Percentiles rank a stretch among this genome's conserved stretches.
Conservation (phyloP, 2,113 vertebrate genomes). For the Myodes glareolus region DNA sequence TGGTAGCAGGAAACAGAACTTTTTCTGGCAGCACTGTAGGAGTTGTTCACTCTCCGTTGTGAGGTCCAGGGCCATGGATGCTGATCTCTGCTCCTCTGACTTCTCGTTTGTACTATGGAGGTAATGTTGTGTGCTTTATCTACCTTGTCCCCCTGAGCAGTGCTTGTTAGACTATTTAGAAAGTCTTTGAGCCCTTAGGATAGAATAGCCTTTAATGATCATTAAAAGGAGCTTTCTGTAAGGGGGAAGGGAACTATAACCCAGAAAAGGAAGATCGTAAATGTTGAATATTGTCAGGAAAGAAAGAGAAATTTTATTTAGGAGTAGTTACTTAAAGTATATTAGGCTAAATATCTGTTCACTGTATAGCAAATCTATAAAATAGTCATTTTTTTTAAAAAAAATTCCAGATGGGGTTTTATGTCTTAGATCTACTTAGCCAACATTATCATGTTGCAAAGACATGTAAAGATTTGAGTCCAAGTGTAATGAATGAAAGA, state of each 20-base stretch:
- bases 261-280: constrained; percentile 3
- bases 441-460: neutral
- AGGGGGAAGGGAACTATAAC: neutral
- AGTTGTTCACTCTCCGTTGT: neutral
- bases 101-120: neutral
- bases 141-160: neutral
- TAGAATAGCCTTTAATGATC: neutral
- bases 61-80: neutral
- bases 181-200: neutral
- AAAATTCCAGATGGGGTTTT: constrained; percentile 16
- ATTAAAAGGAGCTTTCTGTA: neutral
- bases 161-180: neutral
- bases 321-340: neutral
- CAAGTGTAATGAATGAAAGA: neutral
- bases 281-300: constrained; percentile 12
- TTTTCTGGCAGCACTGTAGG: neutral
- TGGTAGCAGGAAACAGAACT: neutral
- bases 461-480: neutral
- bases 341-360: neutral
- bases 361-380: neutral
- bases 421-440: neutral
- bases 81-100: neutral
- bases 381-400: neutral
- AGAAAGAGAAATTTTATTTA: constrained; percentile 20
- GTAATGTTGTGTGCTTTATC: neutral